phyloP scores from a whole-genome alignment of 1,140 invertebrate species.

The Musca domestica region DNA sequence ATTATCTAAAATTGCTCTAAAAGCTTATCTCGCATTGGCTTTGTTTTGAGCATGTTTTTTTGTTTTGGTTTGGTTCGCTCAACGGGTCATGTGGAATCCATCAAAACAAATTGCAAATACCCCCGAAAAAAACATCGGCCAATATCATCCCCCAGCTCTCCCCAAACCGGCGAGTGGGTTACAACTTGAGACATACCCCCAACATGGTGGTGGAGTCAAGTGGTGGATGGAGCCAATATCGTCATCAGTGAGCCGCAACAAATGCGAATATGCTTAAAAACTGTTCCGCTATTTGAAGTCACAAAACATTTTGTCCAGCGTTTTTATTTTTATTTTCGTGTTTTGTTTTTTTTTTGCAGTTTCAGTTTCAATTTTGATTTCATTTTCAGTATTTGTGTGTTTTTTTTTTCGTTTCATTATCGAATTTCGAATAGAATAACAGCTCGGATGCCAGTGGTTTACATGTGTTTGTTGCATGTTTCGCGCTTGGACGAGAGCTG shows the following conservation, averaged over 20 bases:
- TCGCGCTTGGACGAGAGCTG: too few species aligned
- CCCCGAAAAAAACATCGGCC: background rate
- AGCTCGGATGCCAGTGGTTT: too few species aligned
- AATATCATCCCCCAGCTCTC: background rate
- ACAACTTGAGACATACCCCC: background rate
- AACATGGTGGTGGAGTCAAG: background rate
- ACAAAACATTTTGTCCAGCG: conserved; percentile 1
- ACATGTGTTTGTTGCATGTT: too few species aligned
- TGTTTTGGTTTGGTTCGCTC: too few species aligned
- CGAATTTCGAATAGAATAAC: conserved; percentile 10
- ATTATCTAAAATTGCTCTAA: too few species aligned
- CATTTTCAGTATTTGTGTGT: background rate
- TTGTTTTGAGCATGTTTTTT: too few species aligned
- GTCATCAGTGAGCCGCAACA: too few species aligned
- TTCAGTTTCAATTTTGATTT: background rate
- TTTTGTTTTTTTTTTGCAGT: background rate
- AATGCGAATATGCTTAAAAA: background rate
- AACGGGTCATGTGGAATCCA: too few species aligned
- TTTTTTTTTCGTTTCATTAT: conserved; percentile 10
- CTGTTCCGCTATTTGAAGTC: conserved; percentile 23
- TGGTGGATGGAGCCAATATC: too few species aligned
- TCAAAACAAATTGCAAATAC: too few species aligned
- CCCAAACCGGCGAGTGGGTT: background rate
- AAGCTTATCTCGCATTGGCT: too few species aligned
- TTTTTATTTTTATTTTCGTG: background rate